Evolutionary conservation across 2,888 invertebrate species (phyloP), one percentile per base, ranked within the genome.

Genomic region (Eupithecia exiguata): DNA sequence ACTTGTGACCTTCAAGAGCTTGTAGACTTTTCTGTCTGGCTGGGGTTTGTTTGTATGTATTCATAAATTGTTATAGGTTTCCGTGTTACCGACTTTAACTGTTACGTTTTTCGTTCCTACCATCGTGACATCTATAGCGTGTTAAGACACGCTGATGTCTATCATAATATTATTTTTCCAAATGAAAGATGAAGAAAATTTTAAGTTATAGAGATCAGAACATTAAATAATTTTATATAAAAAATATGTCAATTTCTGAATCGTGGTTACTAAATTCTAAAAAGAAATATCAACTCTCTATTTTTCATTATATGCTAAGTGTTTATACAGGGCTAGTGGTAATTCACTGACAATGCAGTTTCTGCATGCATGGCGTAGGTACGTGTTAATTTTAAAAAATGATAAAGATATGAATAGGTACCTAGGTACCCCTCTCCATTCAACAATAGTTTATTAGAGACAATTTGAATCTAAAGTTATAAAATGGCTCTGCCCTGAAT

Each of bases 1-100:
- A 84, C 81, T 77, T 78, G 72, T 72, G 82, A 78, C 78, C 79
- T 80, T 80, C 77, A 72, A 63, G 25, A 68, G 61, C 30, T 72
- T 67, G 69, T 69, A 71, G 70, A 67, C 72, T 71, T 62, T 73
- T 63, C 66, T 35, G 69, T 71, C 66, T 76, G 61, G 66, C 66
- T 76, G 61, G 66, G 68, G 40, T 21, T 72, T 67, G 46, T 25
- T 53, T 62, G 69, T 38, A 36, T 16, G n/a, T n/a, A n/a, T 53
- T 21, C 21, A 21, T 53, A 21, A 53, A 21, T 53, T 53, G 21
- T 53, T 53, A 21, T 53, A 21, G 53, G 10, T 10, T 53, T 53
- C 53, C 21, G 53, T 53, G 53, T 53, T 53, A 12, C 30, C 30
- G n/a, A 10, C 5, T 53, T 21, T 53, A 10, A 53, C 10, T 21